A percentile compares a stretch with the other conserved stretches of the same genome.
phyloP scores from a whole-genome alignment of 2,797 vertebrate genomes.

The Hipposideros larvatus region DNA sequence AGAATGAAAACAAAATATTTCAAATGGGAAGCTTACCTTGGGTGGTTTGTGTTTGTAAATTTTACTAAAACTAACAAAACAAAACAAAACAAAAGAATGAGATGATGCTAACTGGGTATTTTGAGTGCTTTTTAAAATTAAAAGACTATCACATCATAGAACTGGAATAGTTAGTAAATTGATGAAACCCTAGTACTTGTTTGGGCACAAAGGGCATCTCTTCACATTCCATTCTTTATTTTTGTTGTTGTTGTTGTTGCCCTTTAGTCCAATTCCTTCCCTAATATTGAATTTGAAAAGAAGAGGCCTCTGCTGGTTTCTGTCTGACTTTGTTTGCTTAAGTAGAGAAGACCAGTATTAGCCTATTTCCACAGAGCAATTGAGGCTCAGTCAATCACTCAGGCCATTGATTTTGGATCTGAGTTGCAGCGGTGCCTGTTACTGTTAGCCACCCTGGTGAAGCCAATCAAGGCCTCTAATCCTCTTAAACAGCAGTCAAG shows the following conservation, averaged over 20 bases:
- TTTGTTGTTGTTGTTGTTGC: neutral
- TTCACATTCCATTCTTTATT: neutral
- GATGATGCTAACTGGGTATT: neutral
- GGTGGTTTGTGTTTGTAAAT: neutral
- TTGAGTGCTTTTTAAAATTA: neutral
- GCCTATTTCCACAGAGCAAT: conserved; percentile 60
- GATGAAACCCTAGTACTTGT: neutral
- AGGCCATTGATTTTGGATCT: conserved; percentile 89
- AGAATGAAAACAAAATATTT: neutral
- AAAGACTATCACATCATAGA: neutral
- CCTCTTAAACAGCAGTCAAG: conserved; percentile 89
- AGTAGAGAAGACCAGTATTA: conserved; percentile 77
- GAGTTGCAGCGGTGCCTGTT: conserved; percentile 86
- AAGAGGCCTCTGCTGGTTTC: neutral
- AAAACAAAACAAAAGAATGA: neutral
- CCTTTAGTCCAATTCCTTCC: neutral
- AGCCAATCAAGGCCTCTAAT: conserved; percentile 86
- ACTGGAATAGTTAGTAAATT: neutral
- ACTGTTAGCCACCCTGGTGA: conserved; percentile 82
- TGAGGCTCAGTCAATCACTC: conserved; percentile 83
- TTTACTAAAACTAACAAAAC: neutral
- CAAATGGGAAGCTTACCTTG: neutral
- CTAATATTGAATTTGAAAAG: conserved; percentile 41
- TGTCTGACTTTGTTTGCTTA: conserved; percentile 71
- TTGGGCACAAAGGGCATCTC: neutral